Evolutionary conservation across 2,888 invertebrate species (phyloP), one percentile per base, ranked within the genome.

Genomic region (Marasmarcha lunaedactyla): DNA sequence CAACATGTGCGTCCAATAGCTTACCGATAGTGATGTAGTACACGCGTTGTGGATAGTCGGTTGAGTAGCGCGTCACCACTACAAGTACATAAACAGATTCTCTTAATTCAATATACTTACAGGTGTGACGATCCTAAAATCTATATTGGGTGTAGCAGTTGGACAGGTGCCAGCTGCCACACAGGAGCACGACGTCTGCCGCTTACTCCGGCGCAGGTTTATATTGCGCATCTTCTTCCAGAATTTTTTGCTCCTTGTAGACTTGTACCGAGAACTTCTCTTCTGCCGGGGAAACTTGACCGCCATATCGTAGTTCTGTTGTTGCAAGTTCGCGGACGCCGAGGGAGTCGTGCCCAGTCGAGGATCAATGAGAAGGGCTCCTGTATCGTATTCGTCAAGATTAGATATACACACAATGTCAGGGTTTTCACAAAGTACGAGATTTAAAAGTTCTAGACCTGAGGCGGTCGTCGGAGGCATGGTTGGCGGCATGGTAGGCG

Each of bases 111-210:
- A n/a, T n/a, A 4, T 12, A 64, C 78, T 79, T 71, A 88, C 88
- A 47, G 77, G 86, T 42, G 83, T 85, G 0, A 88, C 88, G 37
- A 88, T 88, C 45, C 88, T 81, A 47, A 88, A 71, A 51, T 88
- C 88, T 36, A 88, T 84, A 10, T 14, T 36, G 15, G 15, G 20
- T 9, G 41, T 11, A 10, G 26, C 36, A 10, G 30, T n/a, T 9
- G 40, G 33, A 27, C 43, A 73, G 12, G 57, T 51, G 10, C 51
- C 54, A 11, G 46, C 44, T 27, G 46, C 55, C 27, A 59, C 52
- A 51, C 85, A 85, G 4, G 70, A 71, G 12, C 83, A 72, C 20
- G 65, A 45, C 1, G 71, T 71, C 54, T 79, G 78, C 45, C 83
- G 63, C 49, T 83, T 81, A 14, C 51, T 50, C 38, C 72, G 71